Evolutionary conservation across 1,140 invertebrate species (phyloP).

Genomic region (Achatina immaculata): DNA sequence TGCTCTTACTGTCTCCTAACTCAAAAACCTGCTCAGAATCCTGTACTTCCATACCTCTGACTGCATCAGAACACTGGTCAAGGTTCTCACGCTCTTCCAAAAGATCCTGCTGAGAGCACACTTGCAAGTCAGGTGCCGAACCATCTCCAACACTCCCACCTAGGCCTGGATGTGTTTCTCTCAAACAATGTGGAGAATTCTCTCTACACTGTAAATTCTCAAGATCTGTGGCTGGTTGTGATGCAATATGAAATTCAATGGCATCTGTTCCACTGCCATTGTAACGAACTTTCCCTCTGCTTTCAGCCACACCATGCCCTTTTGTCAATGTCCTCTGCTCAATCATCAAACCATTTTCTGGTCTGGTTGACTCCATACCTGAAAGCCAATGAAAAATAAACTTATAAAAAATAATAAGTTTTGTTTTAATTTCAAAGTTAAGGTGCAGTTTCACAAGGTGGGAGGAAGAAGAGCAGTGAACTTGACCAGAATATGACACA

Average conservation of each 20-base stretch:
- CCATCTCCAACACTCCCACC: not conserved
- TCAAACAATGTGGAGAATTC: not conserved
- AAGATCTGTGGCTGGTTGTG: not conserved
- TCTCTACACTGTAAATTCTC: not conserved
- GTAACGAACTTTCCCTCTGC: not conserved
- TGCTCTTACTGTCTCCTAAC: too few species aligned
- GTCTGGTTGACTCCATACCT: constrained; percentile 26
- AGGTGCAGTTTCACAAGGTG: too few species aligned
- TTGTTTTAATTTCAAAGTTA: not conserved
- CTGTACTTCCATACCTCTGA: too few species aligned
- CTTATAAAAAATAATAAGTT: not conserved
- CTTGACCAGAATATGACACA: too few species aligned
- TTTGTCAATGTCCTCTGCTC: not conserved
- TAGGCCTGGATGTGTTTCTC: not conserved
- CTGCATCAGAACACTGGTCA: too few species aligned
- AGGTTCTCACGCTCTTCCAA: too few species aligned
- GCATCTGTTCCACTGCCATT: not conserved
- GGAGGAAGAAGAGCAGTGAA: too few species aligned
- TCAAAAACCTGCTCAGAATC: too few species aligned
- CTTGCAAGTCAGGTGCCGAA: not conserved
- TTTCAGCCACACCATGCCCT: not conserved
- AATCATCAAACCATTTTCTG: constrained; percentile 25
- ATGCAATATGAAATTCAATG: not conserved
- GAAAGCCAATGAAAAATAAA: not conserved
- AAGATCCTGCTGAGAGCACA: too few species aligned